These are phyloP conservation scores for Sycophila sp. DNA, from an alignment of 1,140 invertebrate genomes.

Conservation along the genomic window DNA sequence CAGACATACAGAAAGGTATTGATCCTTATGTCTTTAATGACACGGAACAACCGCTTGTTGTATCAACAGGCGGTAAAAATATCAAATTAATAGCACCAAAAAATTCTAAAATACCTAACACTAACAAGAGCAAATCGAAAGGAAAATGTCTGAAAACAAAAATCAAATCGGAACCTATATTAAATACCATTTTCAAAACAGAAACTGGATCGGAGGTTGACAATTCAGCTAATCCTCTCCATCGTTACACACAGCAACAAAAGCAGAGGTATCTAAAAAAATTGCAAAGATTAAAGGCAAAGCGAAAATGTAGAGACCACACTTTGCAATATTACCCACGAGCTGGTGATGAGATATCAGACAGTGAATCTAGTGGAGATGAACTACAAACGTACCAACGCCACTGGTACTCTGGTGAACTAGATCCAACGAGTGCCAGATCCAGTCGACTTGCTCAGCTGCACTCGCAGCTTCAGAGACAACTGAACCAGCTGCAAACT, in stretches of 20 bases:
- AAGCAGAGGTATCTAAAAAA: conserved; percentile 48
- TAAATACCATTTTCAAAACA: conserved; percentile 23
- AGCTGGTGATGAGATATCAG: conserved; percentile 63
- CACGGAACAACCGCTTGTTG: conserved; percentile 56
- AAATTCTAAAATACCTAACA: conserved; percentile 47
- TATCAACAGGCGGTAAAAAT: conserved; percentile 50
- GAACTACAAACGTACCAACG: conserved; percentile 59
- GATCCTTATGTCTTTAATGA: conserved; percentile 73
- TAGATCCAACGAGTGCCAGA: conserved; percentile 51
- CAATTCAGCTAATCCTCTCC: not conserved
- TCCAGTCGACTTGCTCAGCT: conserved; percentile 66
- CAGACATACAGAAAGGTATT: conserved; percentile 57
- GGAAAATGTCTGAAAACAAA: conserved; percentile 58
- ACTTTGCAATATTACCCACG: conserved; percentile 61
- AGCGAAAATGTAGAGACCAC: conserved; percentile 57
- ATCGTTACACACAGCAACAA: conserved; percentile 37
- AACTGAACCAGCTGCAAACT: conserved; percentile 64
- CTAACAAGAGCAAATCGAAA: conserved; percentile 44
- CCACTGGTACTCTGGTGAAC: conserved; percentile 60
- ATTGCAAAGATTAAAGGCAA: conserved; percentile 47
- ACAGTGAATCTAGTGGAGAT: conserved; percentile 63
- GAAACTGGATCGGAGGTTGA: conserved; percentile 36
- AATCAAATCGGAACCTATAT: conserved; percentile 45
- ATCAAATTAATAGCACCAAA: conserved; percentile 47
- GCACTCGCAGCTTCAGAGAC: conserved; percentile 68